Evolutionary conservation across 2,797 vertebrate species (phyloP).

Genomic region (Aeoliscus strigatus): DNA sequence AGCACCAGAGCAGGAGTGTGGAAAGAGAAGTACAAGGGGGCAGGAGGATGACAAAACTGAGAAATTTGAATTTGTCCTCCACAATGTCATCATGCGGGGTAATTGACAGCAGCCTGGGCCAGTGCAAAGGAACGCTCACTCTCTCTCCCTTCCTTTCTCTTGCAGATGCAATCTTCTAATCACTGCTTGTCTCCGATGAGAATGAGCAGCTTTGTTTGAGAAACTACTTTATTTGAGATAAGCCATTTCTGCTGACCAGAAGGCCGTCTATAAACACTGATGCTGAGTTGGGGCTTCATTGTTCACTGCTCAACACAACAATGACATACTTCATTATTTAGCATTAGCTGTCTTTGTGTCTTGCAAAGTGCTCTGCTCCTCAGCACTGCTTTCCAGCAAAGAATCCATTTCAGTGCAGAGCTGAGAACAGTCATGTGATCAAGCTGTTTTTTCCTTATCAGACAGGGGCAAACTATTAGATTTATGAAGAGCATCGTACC

Average conservation of each 20-base stretch:
- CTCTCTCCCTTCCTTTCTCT: constrained; percentile 26
- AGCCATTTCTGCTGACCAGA: constrained; percentile 68
- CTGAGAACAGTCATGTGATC: constrained; percentile 6
- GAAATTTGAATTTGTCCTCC: constrained; percentile 66
- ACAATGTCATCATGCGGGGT: constrained; percentile 66
- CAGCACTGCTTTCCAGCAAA: constrained; percentile 13
- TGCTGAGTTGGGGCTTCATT: constrained; percentile 67
- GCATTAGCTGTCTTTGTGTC: constrained; percentile 32
- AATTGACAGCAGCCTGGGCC: constrained; percentile 34
- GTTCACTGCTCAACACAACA: constrained; percentile 46
- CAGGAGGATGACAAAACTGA: constrained; percentile 40
- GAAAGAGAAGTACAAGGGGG: constrained; percentile 15
- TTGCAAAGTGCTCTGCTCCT: constrained; percentile 35
- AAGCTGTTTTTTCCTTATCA: not conserved
- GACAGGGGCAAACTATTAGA: not conserved
- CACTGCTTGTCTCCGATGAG: constrained; percentile 59
- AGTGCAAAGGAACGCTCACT: constrained; percentile 20
- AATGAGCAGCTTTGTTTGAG: constrained; percentile 42
- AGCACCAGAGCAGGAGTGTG: constrained; percentile 43
- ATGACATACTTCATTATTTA: constrained; percentile 44
- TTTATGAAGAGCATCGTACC: not conserved
- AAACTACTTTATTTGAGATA: constrained; percentile 55
- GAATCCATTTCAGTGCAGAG: constrained; percentile 12
- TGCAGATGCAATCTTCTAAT: constrained; percentile 65
- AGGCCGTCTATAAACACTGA: constrained; percentile 32